Base-by-base conservation (phyloP, 1,140 invertebrate genomes). In the Trypoxylus dichotomus region DNA sequence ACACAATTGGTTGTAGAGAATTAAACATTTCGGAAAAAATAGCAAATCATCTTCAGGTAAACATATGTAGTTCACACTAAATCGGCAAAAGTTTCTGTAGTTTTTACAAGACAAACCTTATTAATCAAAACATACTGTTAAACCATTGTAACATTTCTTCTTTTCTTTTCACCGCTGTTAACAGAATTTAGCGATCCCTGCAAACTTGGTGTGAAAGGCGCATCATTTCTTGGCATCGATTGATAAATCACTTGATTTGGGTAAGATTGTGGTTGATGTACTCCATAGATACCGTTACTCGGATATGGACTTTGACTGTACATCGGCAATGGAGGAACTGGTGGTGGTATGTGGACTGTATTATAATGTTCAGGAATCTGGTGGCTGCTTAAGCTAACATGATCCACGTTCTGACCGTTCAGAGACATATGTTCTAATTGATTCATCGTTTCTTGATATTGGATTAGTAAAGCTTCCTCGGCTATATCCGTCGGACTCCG, bases 71-170 rank as follows among this genome's bases (percentile, higher is more conserved):
- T n/a, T 68, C 60, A 68, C 8, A 68, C 60, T 29, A 68, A 68
- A 68, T 68, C 60, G 11, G 60, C 60, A 24, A 24, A 68, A 27
- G 60, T 68, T 10, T 68, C 60, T 68, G 60, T 27, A 24, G 60
- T 68, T 7, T 68, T 24, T 3, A 68, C 24, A 7, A 68, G 3
- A n/a, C 60, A 68, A 68, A 85, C 77, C 79, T 77, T 83, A 63
- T 82, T 80, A 21, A 81, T 63, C 27, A 81, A 78, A 79, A 86
- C 83, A 80, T 82, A 83, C 77, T 80, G 84, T 87, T 87, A 90
- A 76, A 90, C 89, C 89, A 90, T 90, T 5, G 89, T 90, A 43
- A 90, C 88, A 81, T 90, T 90, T 37, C 89, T 79, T 77, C 88
- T 86, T 79, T 88, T 89, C 79, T 87, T 87, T 76, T 89, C 88